Percentiles rank a stretch among this genome's conserved stretches.
These are phyloP conservation scores for Festucalex cinctus DNA, from an alignment of 2,113 vertebrate genomes.

Conservation along the genomic window DNA sequence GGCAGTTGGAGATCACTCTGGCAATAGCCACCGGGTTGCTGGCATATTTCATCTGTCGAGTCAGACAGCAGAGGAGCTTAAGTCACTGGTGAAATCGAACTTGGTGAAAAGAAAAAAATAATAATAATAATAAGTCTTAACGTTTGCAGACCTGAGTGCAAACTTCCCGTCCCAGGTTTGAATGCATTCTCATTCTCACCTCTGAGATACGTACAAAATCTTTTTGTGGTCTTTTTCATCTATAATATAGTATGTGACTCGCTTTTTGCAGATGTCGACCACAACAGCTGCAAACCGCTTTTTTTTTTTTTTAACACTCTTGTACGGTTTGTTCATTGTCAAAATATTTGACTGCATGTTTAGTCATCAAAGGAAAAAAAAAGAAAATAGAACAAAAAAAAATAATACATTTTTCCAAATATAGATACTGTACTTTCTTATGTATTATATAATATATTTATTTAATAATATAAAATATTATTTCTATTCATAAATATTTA, in stretches of 20 bases:
- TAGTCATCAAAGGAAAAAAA: background rate
- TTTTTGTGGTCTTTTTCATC: background rate
- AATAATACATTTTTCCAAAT: background rate
- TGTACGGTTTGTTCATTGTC: background rate
- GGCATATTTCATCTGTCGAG: slow-evolving; percentile 82
- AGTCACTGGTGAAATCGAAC: background rate
- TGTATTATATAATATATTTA: too few species aligned
- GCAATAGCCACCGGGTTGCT: slow-evolving; percentile 84
- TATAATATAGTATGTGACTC: background rate
- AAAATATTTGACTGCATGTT: background rate
- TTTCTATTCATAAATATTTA: too few species aligned
- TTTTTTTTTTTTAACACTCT: background rate
- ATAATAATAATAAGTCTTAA: too few species aligned
- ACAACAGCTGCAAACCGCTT: background rate
- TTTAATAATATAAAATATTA: too few species aligned
- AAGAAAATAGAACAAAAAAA: background rate
- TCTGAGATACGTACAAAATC: background rate
- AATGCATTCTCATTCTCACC: background rate
- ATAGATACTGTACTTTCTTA: too few species aligned
- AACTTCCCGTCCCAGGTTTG: background rate
- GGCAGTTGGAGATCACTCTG: slow-evolving; percentile 85
- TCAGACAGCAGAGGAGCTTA: slow-evolving; percentile 9
- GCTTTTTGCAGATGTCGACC: background rate
- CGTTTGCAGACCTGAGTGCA: background rate
- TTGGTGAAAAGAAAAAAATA: background rate